Conservation (phyloP, 1,140 invertebrate species). For the Cyclina sinensis region DNA sequence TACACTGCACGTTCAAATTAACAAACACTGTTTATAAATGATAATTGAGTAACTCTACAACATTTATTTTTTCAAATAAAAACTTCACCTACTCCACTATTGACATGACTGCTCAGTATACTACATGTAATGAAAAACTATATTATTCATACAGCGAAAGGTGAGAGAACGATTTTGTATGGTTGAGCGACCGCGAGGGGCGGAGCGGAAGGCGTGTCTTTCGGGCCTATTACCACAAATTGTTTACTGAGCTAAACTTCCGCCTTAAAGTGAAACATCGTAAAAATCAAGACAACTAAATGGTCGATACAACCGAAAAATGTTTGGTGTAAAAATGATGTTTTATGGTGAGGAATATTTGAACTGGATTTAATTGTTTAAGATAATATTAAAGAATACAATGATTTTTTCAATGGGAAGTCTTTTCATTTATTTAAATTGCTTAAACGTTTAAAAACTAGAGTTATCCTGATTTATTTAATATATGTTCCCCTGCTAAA, state of each 20-base stretch:
- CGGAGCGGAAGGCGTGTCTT: conserved; percentile 47
- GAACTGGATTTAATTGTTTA: too few relatives aligned
- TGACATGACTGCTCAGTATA: conserved; percentile 24
- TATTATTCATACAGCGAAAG: conserved; percentile 45
- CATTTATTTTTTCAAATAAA: not conserved
- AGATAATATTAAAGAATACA: too few relatives aligned
- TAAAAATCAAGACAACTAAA: too few relatives aligned
- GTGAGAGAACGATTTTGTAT: conserved; percentile 45
- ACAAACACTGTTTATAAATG: conserved; percentile 17
- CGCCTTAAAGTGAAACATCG: not conserved
- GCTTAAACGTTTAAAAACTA: too few relatives aligned
- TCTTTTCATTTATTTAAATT: too few relatives aligned
- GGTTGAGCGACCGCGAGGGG: conserved; percentile 28
- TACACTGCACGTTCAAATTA: not conserved
- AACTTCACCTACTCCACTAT: not conserved
- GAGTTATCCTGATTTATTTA: too few relatives aligned
- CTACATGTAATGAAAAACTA: conserved; percentile 32
- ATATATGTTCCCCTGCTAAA: too few relatives aligned
- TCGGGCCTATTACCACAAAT: not conserved
- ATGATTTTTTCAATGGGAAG: too few relatives aligned
- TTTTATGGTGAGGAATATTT: too few relatives aligned
- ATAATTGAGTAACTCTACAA: not conserved
- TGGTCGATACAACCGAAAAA: too few relatives aligned
- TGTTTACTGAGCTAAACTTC: conserved; percentile 42
- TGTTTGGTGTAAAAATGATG: too few relatives aligned